Evolutionary conservation across 1,140 invertebrate genomes (phyloP).

Genomic region (Aphaenogaster ashmeadi): DNA sequence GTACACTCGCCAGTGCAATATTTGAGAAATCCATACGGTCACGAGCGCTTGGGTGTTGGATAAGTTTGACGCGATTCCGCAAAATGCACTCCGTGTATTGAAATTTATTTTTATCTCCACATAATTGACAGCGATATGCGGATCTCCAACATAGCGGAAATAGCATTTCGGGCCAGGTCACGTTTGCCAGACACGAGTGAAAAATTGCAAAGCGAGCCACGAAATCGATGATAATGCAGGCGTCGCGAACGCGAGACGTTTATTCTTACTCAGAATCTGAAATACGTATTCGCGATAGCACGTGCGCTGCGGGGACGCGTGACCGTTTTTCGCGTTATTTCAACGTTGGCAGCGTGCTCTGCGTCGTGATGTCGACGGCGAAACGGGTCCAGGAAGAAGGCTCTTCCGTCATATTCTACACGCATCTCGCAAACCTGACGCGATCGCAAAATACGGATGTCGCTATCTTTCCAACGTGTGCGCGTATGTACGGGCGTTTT

Average conservation of each 20-base stretch:
- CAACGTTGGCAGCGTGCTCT: constrained; percentile 42
- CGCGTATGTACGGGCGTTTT: background rate
- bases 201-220: constrained; percentile 59
- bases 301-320: constrained; percentile 41
- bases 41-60: background rate
- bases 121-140: constrained; percentile 43
- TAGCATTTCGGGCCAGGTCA: background rate
- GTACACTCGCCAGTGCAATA: background rate
- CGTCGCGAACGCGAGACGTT: constrained; percentile 49
- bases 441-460: constrained; percentile 13
- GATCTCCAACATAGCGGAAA: constrained; percentile 9
- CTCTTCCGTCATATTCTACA: constrained; percentile 49
- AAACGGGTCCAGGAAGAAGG: constrained; percentile 48
- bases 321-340: constrained; percentile 58
- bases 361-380: constrained; percentile 44
- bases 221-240: constrained; percentile 59
- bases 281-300: constrained; percentile 60
- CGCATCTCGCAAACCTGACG: constrained; percentile 17
- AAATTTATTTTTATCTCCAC: constrained; percentile 27
- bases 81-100: background rate
- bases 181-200: background rate
- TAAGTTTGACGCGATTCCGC: constrained; percentile 22
- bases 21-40: constrained; percentile 15
- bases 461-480: background rate
- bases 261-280: constrained; percentile 58